A percentile compares a stretch with the other conserved stretches of the same genome.
These are phyloP conservation scores for Myiotriccus ornatus DNA, from an alignment of 2,797 vertebrate genomes.

Conservation along the genomic window DNA sequence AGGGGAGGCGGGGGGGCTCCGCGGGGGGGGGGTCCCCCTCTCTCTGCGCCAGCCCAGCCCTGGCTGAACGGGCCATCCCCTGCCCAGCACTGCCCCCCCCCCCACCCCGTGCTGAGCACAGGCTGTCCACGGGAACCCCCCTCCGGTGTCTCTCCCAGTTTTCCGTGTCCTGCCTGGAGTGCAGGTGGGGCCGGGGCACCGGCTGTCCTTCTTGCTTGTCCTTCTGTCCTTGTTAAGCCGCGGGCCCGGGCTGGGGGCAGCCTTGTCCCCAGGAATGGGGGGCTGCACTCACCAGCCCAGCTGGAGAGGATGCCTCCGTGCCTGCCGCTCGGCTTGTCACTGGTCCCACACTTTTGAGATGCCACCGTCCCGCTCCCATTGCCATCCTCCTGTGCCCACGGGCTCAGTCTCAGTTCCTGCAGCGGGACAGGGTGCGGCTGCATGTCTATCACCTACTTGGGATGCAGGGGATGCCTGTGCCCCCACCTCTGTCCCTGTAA, in stretches of 20 bases:
- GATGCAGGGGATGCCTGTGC: fast-evolving
- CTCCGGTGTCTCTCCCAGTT: not conserved
- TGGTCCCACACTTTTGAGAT: not conserved
- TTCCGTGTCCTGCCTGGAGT: not conserved
- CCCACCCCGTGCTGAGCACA: not conserved
- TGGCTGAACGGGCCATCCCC: not conserved
- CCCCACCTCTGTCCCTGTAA: not conserved
- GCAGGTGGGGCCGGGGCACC: not conserved
- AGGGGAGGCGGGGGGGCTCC: not conserved
- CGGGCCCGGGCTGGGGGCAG: fast-evolving
- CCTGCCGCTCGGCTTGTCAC: not conserved
- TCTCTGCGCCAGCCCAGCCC: not conserved
- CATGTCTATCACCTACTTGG: not conserved
- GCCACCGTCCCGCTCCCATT: not conserved
- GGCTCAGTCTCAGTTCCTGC: not conserved
- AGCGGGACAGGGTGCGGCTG: too few relatives aligned
- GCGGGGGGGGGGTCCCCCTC: not conserved
- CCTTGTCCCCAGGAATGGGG: not conserved
- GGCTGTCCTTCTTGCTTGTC: not conserved
- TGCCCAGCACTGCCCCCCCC: not conserved
- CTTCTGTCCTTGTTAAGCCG: not conserved
- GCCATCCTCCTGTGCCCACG: not conserved
- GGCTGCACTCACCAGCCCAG: not conserved
- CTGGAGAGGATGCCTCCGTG: not conserved
- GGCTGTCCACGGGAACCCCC: not conserved